Evolutionary conservation across 2,888 invertebrate genomes (phyloP).

Genomic region (Diarsia mendica): DNA sequence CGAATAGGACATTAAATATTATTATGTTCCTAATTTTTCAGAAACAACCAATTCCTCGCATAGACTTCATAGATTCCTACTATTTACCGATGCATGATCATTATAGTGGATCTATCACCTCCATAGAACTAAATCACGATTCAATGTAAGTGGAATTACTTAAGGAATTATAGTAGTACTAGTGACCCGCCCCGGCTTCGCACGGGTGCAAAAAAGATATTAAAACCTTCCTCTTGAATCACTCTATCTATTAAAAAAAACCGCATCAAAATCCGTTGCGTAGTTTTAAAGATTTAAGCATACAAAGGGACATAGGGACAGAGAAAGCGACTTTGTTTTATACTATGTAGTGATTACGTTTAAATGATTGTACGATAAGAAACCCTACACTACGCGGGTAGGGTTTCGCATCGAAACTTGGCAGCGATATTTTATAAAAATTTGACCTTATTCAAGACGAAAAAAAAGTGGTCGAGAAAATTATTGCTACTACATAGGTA

Average conservation of each 20-base stretch:
- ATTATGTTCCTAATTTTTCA: conserved; percentile 59
- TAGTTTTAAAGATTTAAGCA: too few species aligned
- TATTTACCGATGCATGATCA: conserved; percentile 94
- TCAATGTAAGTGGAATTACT: conserved; percentile 79
- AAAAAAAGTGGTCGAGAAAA: not conserved
- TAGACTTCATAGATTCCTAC: conserved; percentile 91
- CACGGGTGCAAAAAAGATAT: too few species aligned
- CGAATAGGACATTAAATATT: not conserved
- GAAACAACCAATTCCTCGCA: conserved; percentile 83
- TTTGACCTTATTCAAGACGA: not conserved
- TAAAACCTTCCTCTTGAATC: too few species aligned
- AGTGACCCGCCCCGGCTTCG: too few species aligned
- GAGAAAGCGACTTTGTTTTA: too few species aligned
- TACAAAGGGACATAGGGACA: too few species aligned
- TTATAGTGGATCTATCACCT: conserved; percentile 92
- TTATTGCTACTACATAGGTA: not conserved
- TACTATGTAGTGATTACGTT: not conserved
- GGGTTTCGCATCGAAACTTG: not conserved
- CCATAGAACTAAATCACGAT: conserved; percentile 91
- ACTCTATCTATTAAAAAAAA: too few species aligned
- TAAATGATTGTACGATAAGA: too few species aligned
- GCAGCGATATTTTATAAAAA: not conserved
- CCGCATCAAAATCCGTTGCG: too few species aligned
- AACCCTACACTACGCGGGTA: too few species aligned
- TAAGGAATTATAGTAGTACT: too few species aligned